A percentile compares a stretch with the other conserved stretches of the same genome.
These are phyloP conservation scores for Limnephilus rhombicus DNA, from an alignment of 2,888 invertebrate genomes.

Conservation along the genomic window DNA sequence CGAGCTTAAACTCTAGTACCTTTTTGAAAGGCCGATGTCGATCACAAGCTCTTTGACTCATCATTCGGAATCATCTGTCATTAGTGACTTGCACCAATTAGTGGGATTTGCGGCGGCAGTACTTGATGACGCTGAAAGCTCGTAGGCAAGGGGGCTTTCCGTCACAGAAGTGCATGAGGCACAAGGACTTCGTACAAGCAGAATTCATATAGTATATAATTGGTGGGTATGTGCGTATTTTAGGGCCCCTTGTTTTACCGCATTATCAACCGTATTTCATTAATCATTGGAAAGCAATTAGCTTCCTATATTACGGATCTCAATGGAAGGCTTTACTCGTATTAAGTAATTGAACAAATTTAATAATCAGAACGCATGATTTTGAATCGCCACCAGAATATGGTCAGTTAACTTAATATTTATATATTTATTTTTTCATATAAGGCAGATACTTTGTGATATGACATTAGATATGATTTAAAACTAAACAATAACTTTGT, in stretches of 20 bases:
- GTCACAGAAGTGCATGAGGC: neutral
- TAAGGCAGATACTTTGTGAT: too few species aligned
- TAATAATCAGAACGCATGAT: neutral
- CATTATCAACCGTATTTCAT: neutral
- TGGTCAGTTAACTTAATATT: neutral
- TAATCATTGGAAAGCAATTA: neutral
- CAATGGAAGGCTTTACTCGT: neutral
- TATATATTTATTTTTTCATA: neutral
- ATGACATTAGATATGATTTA: too few species aligned
- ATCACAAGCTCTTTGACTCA: constrained; percentile 32
- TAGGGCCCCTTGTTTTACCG: neutral
- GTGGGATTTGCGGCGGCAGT: neutral
- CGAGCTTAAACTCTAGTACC: neutral
- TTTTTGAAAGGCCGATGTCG: constrained; percentile 25
- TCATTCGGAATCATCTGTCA: constrained; percentile 27
- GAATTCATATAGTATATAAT: neutral
- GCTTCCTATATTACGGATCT: neutral
- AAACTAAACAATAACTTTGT: too few species aligned
- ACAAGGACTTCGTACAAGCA: neutral
- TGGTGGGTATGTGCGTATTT: neutral
- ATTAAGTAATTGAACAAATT: neutral
- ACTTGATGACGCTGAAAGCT: neutral
- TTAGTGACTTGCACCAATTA: constrained; percentile 21
- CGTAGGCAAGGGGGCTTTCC: neutral
- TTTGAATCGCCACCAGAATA: neutral